phyloP scores from a whole-genome alignment of 30 jellyfish, hydroid and myxozoan genomes.

The Cassiopea xamachana region DNA sequence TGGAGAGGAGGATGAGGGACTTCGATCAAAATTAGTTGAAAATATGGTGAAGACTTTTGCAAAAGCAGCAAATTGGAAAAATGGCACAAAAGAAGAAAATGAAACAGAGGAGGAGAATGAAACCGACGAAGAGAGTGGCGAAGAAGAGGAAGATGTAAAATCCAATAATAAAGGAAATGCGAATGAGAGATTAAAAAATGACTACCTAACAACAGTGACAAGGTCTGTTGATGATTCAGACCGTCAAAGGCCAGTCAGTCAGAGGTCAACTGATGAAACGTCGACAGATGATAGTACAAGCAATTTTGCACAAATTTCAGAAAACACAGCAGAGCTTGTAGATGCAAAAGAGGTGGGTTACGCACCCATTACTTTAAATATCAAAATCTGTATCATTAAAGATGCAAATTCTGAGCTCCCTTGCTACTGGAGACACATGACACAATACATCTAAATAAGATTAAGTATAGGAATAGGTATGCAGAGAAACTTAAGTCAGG shows the following conservation, averaged over 20 bases:
- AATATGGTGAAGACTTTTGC: slow-evolving; percentile 72
- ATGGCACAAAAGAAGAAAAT: neutral
- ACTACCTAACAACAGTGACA: slow-evolving; percentile 23
- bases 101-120: neutral
- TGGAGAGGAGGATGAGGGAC: slow-evolving; percentile 6
- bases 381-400: too few species aligned
- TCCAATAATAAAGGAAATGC: neutral
- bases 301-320: neutral
- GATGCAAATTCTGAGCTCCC: too few species aligned
- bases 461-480: too few species aligned
- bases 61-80: slow-evolving; percentile 54
- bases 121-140: neutral
- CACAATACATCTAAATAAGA: too few species aligned
- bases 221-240: slow-evolving; percentile 60
- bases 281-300: too few species aligned
- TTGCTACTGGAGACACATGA: too few species aligned
- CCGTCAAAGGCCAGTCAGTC: too few species aligned
- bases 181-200: slow-evolving; percentile 1
- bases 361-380: neutral
- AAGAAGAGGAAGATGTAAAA: neutral
- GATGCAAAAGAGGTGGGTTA: slow-evolving; percentile 15
- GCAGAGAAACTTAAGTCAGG: too few species aligned
- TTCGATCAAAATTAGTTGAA: slow-evolving; percentile 19
- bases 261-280: too few species aligned
- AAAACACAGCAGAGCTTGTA: neutral